These are phyloP conservation scores for western clawed frog (Xenopus tropicalis) DNA, from an alignment of 2,113 vertebrate species.

Conservation along the genomic window UCB_Xtro_10.0 CM004450.2:105663001-105663500, in stretches of 20 bases:
- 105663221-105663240: conserved; percentile 74
- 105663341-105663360: conserved; percentile 70
- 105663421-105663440: conserved; percentile 69
- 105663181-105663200: conserved; percentile 89
- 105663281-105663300: conserved; percentile 66
- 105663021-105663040: conserved; percentile 59
- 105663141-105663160: conserved; percentile 81
- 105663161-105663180: conserved; percentile 73
- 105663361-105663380: conserved; percentile 75
- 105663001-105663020: conserved; percentile 63
- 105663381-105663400: conserved; percentile 65
- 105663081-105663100: conserved; percentile 56
- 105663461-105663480: conserved; percentile 69
- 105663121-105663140: conserved; percentile 59
- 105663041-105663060: conserved; percentile 67
- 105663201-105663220: conserved; percentile 92
- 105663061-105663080: conserved; percentile 77
- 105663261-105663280: conserved; percentile 58
- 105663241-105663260: conserved; percentile 70
- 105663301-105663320: conserved; percentile 65
- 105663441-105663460: conserved; percentile 60
- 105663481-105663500: conserved; percentile 76
- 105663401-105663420: conserved; percentile 74
- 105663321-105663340: conserved; percentile 71
- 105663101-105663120: conserved; percentile 48